A percentile compares a stretch with the other conserved stretches of the same genome.
Evolutionary conservation across 2,797 vertebrate species (phyloP).

Genomic region (Sebastes trivittatus): DNA sequence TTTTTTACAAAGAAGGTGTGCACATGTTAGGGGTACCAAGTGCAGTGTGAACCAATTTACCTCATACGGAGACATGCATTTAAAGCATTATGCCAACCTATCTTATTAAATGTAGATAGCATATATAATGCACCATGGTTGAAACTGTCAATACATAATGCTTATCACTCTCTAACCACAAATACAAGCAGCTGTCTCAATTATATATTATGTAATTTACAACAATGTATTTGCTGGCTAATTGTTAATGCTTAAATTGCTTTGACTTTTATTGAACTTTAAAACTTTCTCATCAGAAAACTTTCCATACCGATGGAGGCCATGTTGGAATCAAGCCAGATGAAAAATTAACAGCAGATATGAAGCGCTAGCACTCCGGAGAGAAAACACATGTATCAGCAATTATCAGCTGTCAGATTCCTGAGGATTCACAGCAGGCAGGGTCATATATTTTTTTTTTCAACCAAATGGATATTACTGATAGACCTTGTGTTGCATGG

Average conservation of each 20-base stretch:
- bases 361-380: neutral
- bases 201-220: neutral
- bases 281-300: neutral
- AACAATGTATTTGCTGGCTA: neutral
- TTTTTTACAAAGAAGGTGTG: neutral
- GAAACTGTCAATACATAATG: neutral
- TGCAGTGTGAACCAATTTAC: neutral
- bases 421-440: neutral
- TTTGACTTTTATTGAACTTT: neutral
- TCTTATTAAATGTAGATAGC: neutral
- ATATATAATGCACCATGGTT: neutral
- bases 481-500: neutral
- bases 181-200: neutral
- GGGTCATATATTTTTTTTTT: neutral
- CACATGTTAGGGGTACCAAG: neutral
- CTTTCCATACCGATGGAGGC: neutral
- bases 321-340: neutral
- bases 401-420: neutral
- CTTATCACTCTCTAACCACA: neutral
- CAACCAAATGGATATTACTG: neutral
- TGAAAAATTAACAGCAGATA: neutral
- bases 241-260: conserved; percentile 1
- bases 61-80: neutral
- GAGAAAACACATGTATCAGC: neutral
- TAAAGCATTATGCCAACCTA: neutral